These are phyloP conservation scores for Epinotia demarniana DNA, from an alignment of 2,888 invertebrate genomes.

Conservation along the genomic window DNA sequence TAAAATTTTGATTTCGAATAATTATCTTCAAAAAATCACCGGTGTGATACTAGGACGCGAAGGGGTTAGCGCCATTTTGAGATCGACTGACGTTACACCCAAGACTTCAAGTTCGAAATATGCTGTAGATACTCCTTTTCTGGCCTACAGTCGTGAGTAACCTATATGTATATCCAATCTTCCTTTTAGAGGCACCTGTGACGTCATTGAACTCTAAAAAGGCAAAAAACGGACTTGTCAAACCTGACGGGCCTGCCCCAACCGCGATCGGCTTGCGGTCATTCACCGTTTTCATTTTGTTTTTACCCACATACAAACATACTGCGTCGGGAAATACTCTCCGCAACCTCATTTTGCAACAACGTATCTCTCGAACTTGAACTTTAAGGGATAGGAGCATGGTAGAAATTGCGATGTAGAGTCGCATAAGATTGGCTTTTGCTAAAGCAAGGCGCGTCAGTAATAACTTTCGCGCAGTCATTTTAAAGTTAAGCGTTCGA, in stretches of 20 bases:
- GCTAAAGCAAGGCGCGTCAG: background rate
- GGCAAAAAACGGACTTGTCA: slow-evolving; percentile 81
- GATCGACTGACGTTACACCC: no score
- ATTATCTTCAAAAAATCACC: no score
- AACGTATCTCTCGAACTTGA: background rate
- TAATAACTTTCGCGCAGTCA: slow-evolving; percentile 28
- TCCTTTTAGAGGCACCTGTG: slow-evolving; percentile 15
- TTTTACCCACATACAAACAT: slow-evolving; percentile 80
- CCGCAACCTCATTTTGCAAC: background rate
- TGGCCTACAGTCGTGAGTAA: no score
- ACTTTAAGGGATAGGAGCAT: background rate
- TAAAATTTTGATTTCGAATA: no score
- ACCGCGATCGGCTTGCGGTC: slow-evolving; percentile 69
- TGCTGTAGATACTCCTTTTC: no score
- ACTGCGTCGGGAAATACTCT: slow-evolving; percentile 6
- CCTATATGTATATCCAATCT: no score
- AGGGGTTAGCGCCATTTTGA: no score
- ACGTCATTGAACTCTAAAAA: slow-evolving; percentile 76
- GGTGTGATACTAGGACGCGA: no score
- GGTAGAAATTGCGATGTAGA: background rate
- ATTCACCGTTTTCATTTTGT: slow-evolving; percentile 79
- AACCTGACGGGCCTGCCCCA: slow-evolving; percentile 76
- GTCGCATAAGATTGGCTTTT: background rate
- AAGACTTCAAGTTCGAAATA: no score
- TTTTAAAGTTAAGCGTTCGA: slow-evolving; percentile 25